Base-by-base conservation (phyloP, 2,797 vertebrate genomes). In the Tragopan temminckii region DNA sequence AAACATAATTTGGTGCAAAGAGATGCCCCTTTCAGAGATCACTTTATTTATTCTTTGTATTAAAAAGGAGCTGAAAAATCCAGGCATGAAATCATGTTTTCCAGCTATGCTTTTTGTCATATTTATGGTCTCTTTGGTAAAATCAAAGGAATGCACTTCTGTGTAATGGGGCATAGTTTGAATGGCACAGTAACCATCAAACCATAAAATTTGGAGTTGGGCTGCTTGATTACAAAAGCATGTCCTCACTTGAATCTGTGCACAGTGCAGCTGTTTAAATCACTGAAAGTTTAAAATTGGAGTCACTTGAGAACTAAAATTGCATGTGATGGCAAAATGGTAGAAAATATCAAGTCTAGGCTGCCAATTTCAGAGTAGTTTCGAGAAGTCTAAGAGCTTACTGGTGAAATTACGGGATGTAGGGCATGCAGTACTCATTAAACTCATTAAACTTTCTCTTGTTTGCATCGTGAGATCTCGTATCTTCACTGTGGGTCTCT, bases 101-200 rank as follows among this genome's bases (percentile, higher is more conserved):
- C 85, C 85, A 95, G 80, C 69, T 85, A 85, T 53, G 40, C n/a
- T 71, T 96, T 89, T 92, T 89, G 84, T 82, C 85, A 42, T 85
- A 94, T 94, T 91, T 94, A 96, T 87, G 85, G 93, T 94, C 78
- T 96, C 88, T 90, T 27, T 68, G 78, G 90, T 94, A 86, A 96
- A 96, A 95, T 94, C 96, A 96, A 88, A 96, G 84, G 91, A 96
- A 91, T 93, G 90, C 71, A 61, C 67, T 91, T 94, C 70, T 91
- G 83, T 93, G 83, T 90, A 94, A 91, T 76, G 80, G 85, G 91
- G 68, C 88, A 91, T 84, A 79, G 69, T 84, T 70, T 94, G 95
- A 95, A 88, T 72, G 85, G 82, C 88, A 92, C 67, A 57, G 77
- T 79, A 89, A 89, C 91, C 80, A 93, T 77, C 90, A 80, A 1